Percentiles rank a stretch among this genome's conserved stretches.
These are phyloP conservation scores for Rhagonycha fulva DNA, from an alignment of 2,888 invertebrate genomes.

Conservation along the genomic window DNA sequence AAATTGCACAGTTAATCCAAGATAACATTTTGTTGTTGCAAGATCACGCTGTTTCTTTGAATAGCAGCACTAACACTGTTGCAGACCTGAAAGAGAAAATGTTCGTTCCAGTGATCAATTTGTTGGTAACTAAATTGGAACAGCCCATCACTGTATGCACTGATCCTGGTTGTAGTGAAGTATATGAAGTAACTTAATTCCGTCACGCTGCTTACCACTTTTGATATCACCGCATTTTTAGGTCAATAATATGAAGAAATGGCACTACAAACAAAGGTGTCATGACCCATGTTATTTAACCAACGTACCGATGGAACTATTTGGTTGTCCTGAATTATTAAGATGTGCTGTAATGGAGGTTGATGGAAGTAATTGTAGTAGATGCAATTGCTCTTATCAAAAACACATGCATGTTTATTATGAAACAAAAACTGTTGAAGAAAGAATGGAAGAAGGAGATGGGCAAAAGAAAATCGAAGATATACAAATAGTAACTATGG, in stretches of 20 bases:
- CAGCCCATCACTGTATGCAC: slow-evolving; percentile 48
- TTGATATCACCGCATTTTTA: neutral
- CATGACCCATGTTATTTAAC: slow-evolving; percentile 40
- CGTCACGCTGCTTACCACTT: no score
- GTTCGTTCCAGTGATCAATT: slow-evolving; percentile 43
- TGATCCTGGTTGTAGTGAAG: slow-evolving; percentile 38
- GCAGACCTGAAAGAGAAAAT: slow-evolving; percentile 42
- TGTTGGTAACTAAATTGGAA: slow-evolving; percentile 39
- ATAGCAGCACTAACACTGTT: slow-evolving; percentile 37
- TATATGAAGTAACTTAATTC: slow-evolving; percentile 23
- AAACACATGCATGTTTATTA: slow-evolving; percentile 51
- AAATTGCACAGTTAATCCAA: slow-evolving; percentile 46
- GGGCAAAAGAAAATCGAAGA: slow-evolving; percentile 38
- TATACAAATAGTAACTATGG: slow-evolving; percentile 34
- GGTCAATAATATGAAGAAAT: neutral
- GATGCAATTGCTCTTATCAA: slow-evolving; percentile 45
- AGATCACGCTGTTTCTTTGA: slow-evolving; percentile 37
- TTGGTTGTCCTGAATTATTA: slow-evolving; percentile 44
- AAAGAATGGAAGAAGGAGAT: slow-evolving; percentile 38
- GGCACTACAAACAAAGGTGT: neutral
- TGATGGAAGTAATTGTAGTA: slow-evolving; percentile 34
- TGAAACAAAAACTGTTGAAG: slow-evolving; percentile 41
- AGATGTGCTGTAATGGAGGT: slow-evolving; percentile 46
- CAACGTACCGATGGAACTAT: slow-evolving; percentile 44
- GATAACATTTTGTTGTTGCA: slow-evolving; percentile 45